A percentile compares a stretch with the other conserved stretches of the same genome.
phyloP scores from a whole-genome alignment of 2,888 invertebrate genomes.

The Clusia tigrina region DNA sequence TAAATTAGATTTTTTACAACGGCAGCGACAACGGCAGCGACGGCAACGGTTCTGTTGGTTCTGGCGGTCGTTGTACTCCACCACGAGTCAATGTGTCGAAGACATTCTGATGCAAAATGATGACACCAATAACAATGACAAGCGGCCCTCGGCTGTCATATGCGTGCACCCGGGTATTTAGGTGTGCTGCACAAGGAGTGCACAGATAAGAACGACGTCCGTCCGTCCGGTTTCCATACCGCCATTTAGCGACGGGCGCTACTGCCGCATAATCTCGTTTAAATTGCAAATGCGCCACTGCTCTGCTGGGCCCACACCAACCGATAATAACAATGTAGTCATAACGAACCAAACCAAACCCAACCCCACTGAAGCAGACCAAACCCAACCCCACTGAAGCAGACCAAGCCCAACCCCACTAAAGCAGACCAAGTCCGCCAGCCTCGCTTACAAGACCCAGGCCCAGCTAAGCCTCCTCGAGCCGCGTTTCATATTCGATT shows the following conservation, averaged over 20 bases:
- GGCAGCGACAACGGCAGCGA: conserved; percentile 25
- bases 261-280: conserved; percentile 27
- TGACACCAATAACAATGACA: conserved; percentile 16
- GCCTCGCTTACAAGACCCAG: too few relatives aligned
- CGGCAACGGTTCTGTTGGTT: conserved; percentile 34
- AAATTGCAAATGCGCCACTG: conserved; percentile 23
- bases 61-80: not conserved
- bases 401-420: too few relatives aligned
- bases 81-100: conserved; percentile 35
- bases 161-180: too few relatives aligned
- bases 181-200: too few relatives aligned
- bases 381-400: too few relatives aligned
- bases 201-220: too few relatives aligned
- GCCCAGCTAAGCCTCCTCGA: too few relatives aligned
- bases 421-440: too few relatives aligned
- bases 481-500: too few relatives aligned
- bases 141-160: not conserved
- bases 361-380: too few relatives aligned
- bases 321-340: not conserved
- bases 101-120: conserved; percentile 14
- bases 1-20: conserved; percentile 61
- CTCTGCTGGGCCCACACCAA: not conserved
- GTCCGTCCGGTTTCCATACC: too few relatives aligned
- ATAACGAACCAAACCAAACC: too few relatives aligned
- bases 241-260: conserved; percentile 1